phyloP scores from a whole-genome alignment of 2,797 vertebrate genomes.

The Phrynocephalus forsythii region DNA sequence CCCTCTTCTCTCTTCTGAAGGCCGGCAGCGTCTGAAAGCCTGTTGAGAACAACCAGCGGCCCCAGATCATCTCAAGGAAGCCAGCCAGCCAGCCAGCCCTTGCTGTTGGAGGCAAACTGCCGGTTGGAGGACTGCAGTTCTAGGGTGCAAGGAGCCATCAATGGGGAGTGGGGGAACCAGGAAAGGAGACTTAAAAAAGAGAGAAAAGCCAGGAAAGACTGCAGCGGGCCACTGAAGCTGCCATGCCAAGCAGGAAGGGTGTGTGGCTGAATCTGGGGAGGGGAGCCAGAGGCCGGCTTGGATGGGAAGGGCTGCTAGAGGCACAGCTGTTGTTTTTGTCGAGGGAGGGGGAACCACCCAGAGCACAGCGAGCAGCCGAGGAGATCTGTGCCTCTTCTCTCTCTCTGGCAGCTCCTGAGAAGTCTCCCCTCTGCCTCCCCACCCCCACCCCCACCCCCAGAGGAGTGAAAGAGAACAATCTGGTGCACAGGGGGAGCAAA shows the following conservation, averaged over 20 bases:
- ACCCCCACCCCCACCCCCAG: no score
- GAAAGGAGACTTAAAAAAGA: neutral
- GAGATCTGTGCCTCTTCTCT: neutral
- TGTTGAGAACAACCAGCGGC: neutral
- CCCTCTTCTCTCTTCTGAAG: no score
- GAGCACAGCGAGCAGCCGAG: neutral
- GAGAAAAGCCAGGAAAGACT: neutral
- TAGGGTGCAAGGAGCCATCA: neutral
- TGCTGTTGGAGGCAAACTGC: neutral
- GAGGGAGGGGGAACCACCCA: neutral
- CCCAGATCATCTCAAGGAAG: no score
- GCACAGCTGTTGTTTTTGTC: no score
- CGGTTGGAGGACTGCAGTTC: no score
- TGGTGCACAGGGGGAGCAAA: no score
- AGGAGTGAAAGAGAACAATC: neutral
- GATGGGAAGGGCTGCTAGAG: no score
- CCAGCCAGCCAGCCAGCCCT: neutral
- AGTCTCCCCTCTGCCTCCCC: no score
- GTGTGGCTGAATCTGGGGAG: neutral
- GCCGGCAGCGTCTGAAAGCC: neutral
- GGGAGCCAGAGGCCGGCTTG: neutral
- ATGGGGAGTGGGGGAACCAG: no score
- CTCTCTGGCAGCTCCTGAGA: neutral
- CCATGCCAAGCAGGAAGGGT: neutral
- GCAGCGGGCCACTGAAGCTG: neutral